These are phyloP conservation scores for Heliconius nattereri DNA, from an alignment of 1,140 invertebrate genomes.

Conservation along the genomic window DNA sequence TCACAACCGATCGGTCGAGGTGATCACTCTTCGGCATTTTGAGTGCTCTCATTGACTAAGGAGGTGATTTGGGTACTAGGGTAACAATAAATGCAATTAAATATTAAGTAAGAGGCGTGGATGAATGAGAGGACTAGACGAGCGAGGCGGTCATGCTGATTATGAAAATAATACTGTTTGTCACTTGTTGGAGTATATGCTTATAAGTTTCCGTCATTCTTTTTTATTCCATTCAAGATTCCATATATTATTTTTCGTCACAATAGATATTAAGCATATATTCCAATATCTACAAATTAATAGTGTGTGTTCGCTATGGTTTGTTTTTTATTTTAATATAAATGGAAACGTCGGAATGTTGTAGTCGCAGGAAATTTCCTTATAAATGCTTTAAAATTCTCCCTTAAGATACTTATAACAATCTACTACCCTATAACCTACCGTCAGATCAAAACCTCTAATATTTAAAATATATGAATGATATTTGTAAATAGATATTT, in stretches of 20 bases:
- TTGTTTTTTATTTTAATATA: conserved; percentile 15
- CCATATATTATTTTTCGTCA: neutral
- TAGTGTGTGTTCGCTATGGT: neutral
- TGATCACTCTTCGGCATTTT: conserved; percentile 77
- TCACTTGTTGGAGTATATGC: neutral
- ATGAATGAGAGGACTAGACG: conserved; percentile 30
- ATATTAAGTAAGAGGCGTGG: conserved; percentile 39
- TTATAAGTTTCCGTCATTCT: neutral
- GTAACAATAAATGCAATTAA: conserved; percentile 56
- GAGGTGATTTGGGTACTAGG: conserved; percentile 72
- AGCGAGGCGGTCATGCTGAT: conserved; percentile 52
- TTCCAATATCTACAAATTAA: neutral
- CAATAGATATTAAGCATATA: neutral
- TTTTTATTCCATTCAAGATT: neutral
- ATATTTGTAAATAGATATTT: conserved; percentile 27
- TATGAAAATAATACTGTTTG: conserved; percentile 30
- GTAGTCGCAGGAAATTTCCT: neutral
- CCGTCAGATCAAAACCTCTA: neutral
- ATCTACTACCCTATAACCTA: conserved; percentile 2
- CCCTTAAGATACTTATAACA: neutral
- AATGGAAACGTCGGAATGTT: conserved; percentile 21
- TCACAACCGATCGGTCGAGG: conserved; percentile 55
- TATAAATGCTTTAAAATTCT: neutral
- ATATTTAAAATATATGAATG: conserved; percentile 36
- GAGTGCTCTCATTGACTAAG: conserved; percentile 70